These are phyloP conservation scores for Ciconia stormi DNA, from an alignment of 2,113 vertebrate genomes.

Conservation along the genomic window DNA sequence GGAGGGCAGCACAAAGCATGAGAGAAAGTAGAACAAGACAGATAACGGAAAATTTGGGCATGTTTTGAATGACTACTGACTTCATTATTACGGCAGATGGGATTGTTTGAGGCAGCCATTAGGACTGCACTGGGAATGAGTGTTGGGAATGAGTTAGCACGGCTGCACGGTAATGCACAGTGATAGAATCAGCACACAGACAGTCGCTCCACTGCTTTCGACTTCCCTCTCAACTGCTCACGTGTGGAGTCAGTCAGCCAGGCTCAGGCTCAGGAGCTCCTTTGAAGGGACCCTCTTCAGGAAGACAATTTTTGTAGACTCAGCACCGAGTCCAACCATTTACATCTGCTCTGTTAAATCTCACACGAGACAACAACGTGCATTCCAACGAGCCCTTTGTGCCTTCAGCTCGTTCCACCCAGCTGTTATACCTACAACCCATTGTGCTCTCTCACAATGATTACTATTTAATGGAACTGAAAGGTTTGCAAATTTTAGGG, in stretches of 20 bases:
- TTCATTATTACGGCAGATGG: slow-evolving; percentile 21
- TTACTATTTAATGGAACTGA: slow-evolving; percentile 31
- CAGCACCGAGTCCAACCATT: not conserved
- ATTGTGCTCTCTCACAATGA: slow-evolving; percentile 3
- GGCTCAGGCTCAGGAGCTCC: slow-evolving; percentile 10
- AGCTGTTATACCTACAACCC: not conserved
- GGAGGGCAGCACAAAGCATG: slow-evolving; percentile 9
- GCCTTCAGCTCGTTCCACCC: not conserved
- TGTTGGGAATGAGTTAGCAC: not conserved
- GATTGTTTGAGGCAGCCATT: slow-evolving; percentile 6
- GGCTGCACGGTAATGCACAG: slow-evolving; percentile 43
- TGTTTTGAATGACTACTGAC: not conserved
- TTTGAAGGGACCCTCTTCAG: slow-evolving; percentile 23
- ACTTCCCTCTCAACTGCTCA: not conserved
- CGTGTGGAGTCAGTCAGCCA: not conserved
- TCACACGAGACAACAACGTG: not conserved
- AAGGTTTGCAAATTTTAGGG: not conserved
- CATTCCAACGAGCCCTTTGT: slow-evolving; percentile 26
- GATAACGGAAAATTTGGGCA: slow-evolving; percentile 43
- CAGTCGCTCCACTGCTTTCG: not conserved
- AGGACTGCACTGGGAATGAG: not conserved
- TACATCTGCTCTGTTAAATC: slow-evolving; percentile 46
- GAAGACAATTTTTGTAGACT: slow-evolving; percentile 29
- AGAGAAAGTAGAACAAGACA: slow-evolving; percentile 32
- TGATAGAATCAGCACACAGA: slow-evolving; percentile 59